These are phyloP conservation scores for Peromyscus leucopus DNA, from an alignment of 2,113 vertebrate species.

Conservation along the genomic window DNA sequence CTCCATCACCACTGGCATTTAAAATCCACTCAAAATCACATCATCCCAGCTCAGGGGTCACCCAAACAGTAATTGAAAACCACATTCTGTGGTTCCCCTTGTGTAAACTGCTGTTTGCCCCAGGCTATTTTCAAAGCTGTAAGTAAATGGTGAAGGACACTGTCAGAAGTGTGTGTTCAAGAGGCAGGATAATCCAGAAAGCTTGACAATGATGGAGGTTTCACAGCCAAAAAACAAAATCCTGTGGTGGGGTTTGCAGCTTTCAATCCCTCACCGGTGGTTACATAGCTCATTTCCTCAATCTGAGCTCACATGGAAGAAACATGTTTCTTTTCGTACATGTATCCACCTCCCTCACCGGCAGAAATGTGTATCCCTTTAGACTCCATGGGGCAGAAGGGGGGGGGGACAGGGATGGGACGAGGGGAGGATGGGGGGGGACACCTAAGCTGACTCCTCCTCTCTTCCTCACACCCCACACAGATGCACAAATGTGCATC, in stretches of 20 bases:
- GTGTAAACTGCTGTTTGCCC: slow-evolving; percentile 38
- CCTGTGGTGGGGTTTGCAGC: not conserved
- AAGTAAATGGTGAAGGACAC: slow-evolving; percentile 8
- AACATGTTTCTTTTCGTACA: not conserved
- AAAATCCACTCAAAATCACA: slow-evolving; percentile 48
- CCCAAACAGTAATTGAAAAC: slow-evolving; percentile 52
- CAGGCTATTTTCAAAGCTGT: slow-evolving; percentile 50
- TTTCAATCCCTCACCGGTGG: not conserved
- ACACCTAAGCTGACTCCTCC: not conserved
- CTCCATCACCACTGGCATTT: not conserved
- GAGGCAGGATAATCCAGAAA: slow-evolving; percentile 57
- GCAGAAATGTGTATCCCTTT: not conserved
- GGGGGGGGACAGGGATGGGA: not conserved
- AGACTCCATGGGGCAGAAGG: not conserved
- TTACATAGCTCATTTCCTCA: not conserved
- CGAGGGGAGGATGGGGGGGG: no score
- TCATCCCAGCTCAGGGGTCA: not conserved
- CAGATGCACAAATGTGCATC: not conserved
- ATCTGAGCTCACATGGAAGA: not conserved
- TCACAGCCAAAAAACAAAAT: slow-evolving; percentile 5
- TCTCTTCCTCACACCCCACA: not conserved
- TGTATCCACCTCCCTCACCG: not conserved
- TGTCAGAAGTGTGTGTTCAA: slow-evolving; percentile 37
- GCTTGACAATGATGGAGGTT: slow-evolving; percentile 22
- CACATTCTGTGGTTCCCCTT: slow-evolving; percentile 12